Percentiles rank a stretch among this genome's conserved stretches.
Conservation (phyloP, 2,797 vertebrate genomes). For the Clangula hyemalis region DNA sequence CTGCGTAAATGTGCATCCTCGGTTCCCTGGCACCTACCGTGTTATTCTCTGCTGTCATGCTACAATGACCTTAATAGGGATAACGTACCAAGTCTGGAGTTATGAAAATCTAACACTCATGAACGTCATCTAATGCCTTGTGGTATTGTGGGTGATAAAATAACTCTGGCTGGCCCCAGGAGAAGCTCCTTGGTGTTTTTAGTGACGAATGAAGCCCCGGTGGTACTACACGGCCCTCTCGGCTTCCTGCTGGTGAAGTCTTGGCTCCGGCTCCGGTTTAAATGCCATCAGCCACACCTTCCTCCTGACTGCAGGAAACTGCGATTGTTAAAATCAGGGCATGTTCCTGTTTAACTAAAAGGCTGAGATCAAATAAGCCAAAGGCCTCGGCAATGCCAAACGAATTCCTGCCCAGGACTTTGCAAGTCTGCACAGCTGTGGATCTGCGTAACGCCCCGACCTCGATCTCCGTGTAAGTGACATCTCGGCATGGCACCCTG, state of each 20-base stretch:
- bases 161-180: neutral
- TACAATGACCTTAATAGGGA: neutral
- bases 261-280: conserved; percentile 42
- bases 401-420: conserved; percentile 62
- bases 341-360: conserved; percentile 75
- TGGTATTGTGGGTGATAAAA: neutral
- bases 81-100: fast-evolving
- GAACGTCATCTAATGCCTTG: neutral
- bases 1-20: neutral
- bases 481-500: neutral
- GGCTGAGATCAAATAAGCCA: conserved; percentile 75
- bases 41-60: neutral
- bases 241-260: conserved; percentile 28
- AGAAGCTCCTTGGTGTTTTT: conserved; percentile 3
- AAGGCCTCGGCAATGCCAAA: conserved; percentile 63
- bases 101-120: fast-evolving
- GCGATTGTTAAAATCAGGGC: conserved; percentile 75
- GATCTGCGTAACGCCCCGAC: neutral
- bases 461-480: neutral
- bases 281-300: conserved; percentile 69
- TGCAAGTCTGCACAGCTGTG: conserved; percentile 19
- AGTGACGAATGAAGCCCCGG: neutral
- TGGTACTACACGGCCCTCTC: neutral
- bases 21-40: fast-evolving
- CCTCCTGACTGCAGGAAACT: conserved; percentile 64